Conservation (phyloP, 2,888 invertebrate species). For the Drosophila subquinaria region DNA sequence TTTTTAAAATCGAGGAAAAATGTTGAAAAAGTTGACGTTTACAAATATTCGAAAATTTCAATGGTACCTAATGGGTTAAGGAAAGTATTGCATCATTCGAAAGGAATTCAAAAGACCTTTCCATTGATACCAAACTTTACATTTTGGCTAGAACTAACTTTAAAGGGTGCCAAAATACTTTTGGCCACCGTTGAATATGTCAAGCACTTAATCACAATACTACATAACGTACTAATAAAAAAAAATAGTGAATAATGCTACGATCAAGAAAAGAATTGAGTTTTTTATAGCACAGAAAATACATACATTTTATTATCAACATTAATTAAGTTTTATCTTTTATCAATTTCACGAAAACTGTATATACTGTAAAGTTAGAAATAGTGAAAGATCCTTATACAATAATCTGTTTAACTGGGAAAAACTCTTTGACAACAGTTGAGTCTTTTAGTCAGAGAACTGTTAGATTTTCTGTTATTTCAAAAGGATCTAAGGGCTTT, state of each 20-base stretch:
- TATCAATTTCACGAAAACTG: not conserved
- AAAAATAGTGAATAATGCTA: not conserved
- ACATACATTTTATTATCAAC: not conserved
- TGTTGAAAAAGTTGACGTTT: no score
- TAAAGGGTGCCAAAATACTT: no score
- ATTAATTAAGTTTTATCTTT: not conserved
- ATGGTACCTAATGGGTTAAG: no score
- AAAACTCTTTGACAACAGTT: not conserved
- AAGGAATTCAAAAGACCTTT: no score
- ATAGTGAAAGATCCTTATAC: not conserved
- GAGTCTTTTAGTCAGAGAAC: not conserved
- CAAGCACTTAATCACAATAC: not conserved
- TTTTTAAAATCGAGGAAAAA: no score
- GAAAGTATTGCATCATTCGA: no score
- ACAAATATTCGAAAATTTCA: no score
- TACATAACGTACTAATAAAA: slow-evolving; percentile 1
- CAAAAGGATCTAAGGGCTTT: slow-evolving; percentile 15
- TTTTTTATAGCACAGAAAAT: not conserved
- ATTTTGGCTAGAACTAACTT: no score
- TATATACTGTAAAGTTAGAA: not conserved
- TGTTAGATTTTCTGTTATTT: not conserved
- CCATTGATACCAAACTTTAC: no score
- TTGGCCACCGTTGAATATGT: no score
- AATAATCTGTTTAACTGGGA: not conserved
- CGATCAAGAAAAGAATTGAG: not conserved